Conservation (phyloP, 2,888 invertebrate genomes). For the Aromia moschata region DNA sequence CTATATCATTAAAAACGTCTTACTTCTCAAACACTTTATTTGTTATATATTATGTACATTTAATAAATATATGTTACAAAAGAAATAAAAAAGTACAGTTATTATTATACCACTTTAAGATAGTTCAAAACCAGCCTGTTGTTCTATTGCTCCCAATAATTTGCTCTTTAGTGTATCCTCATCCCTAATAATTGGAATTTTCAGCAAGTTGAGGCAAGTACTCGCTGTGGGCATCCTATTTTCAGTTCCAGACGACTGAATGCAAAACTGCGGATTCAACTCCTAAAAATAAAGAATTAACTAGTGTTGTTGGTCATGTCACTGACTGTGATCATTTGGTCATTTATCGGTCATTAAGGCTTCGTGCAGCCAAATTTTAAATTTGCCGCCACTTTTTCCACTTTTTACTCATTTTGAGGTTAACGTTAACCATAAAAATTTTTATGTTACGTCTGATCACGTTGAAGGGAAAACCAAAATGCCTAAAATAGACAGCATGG, state of each 20-base stretch:
- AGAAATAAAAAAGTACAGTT: background rate
- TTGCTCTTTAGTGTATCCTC: conserved; percentile 82
- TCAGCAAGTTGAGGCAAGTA: conserved; percentile 97
- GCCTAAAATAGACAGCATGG: too few relatives aligned
- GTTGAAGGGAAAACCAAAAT: too few relatives aligned
- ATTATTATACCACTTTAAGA: conserved; percentile 67
- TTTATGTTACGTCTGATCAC: too few relatives aligned
- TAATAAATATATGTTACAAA: conserved; percentile 13
- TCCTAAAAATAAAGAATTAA: too few relatives aligned
- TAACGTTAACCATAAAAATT: too few relatives aligned
- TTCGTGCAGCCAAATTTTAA: too few relatives aligned
- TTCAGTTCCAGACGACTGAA: conserved; percentile 90
- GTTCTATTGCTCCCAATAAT: conserved; percentile 91
- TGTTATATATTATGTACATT: conserved; percentile 7
- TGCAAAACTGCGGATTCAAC: conserved; percentile 94
- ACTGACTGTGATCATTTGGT: too few relatives aligned
- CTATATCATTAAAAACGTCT: too few relatives aligned
- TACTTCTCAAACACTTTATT: background rate
- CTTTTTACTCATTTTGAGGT: too few relatives aligned
- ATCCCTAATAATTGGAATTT: conserved; percentile 89
- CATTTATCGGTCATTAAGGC: too few relatives aligned
- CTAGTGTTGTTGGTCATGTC: too few relatives aligned
- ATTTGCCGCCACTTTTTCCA: too few relatives aligned
- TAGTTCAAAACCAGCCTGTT: conserved; percentile 96
- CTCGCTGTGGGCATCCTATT: conserved; percentile 95